Conservation (phyloP, 1,140 invertebrate genomes). For the Ctenoplectra terminalis region DNA sequence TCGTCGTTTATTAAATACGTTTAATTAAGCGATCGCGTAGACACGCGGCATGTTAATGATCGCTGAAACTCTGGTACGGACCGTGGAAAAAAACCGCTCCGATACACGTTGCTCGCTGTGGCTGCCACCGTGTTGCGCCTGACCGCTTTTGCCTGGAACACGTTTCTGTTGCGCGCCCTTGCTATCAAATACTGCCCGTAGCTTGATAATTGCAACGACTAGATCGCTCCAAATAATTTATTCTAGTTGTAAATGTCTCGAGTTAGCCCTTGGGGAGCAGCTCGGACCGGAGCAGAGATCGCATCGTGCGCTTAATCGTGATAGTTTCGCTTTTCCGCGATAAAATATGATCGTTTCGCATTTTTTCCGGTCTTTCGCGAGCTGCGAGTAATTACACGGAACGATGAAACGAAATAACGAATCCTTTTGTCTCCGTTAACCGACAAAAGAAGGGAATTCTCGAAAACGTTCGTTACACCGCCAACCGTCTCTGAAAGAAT, state of each 20-base stretch:
- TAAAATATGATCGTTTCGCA: constrained; percentile 18
- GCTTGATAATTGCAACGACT: constrained; percentile 33
- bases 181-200: background rate
- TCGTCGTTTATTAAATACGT: constrained; percentile 60
- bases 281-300: background rate
- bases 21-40: constrained; percentile 57
- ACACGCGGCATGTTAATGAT: constrained; percentile 50
- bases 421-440: constrained; percentile 3
- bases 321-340: background rate
- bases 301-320: constrained; percentile 11
- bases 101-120: background rate
- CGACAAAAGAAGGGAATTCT: background rate
- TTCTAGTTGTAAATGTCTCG: constrained; percentile 23
- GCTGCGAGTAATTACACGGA: constrained; percentile 21
- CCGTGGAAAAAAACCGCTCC: constrained; percentile 19
- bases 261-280: background rate
- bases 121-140: background rate
- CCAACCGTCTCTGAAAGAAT: background rate
- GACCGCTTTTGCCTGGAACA: constrained; percentile 9
- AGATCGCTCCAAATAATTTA: constrained; percentile 44
- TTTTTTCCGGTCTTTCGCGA: background rate
- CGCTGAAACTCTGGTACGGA: constrained; percentile 31
- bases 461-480: background rate
- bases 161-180: background rate
- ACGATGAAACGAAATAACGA: constrained; percentile 32